Base-by-base conservation (phyloP, 1,140 invertebrate genomes). In the Archivesica marissinica region DNA sequence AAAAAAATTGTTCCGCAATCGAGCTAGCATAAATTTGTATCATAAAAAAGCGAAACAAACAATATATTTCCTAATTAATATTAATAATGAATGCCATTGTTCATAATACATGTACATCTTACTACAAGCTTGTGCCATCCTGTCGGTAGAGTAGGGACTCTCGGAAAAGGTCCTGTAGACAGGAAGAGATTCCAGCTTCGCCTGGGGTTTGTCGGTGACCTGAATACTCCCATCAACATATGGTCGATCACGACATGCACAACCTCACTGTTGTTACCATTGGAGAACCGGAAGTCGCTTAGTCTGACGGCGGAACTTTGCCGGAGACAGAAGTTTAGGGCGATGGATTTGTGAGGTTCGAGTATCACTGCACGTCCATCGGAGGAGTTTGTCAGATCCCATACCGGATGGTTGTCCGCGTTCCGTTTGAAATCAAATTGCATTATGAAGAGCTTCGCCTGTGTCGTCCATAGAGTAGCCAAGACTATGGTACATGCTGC, bases 251-350 rank as follows among this genome's bases (percentile, higher is more conserved):
- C 23, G 6, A 85, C 61, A 20, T 70, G 33, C 13, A 85, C 82
- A 17, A 39, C 41, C 33, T 85, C 82, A 41, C 74, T 85, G 9
- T 54, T 54, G 47, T 85, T 85, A 0, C 82, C 82, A 56, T 85
- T 85, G 7, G 82, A 85, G 59, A 85, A 85, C 30, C 82, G 74
- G 41, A 85, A 77, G 59, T 85, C 74, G 17, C 23, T 39, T 11
- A 85, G 25, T 1, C 25, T 47, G 3, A 85, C 61, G 6, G 20
- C n/a, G 17, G 61, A 25, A 17, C 44, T 7, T 6, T 20, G 25
- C 7, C 82, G 72, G 2, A 85, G 61, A 56, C 82, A 85, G 47
- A 85, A 85, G 28, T 85, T 85, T 1, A 77, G 17, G 7, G 61
- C 38, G 17, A 85, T 44, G 17, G 4, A 66, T 30, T 85, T 68